These are phyloP conservation scores for Neolamprologus caudopunctatus DNA, from an alignment of 2,113 vertebrate genomes.

Conservation along the genomic window DNA sequence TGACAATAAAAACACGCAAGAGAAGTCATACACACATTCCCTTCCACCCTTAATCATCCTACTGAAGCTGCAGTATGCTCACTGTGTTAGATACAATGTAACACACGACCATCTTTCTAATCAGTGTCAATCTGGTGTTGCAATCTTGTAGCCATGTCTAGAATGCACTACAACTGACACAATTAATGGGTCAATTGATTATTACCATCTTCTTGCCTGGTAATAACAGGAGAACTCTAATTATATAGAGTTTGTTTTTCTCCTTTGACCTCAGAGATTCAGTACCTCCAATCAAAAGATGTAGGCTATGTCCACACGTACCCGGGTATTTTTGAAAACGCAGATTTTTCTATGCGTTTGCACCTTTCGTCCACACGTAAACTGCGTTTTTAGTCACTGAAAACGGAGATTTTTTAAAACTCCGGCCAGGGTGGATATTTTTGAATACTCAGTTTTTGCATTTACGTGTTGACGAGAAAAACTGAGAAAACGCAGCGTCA, in stretches of 20 bases:
- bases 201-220: neutral
- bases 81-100: neutral
- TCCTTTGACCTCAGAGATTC: neutral
- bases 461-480: too few relatives aligned
- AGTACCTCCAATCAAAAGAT: neutral
- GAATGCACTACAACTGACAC: neutral
- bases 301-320: too few relatives aligned
- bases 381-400: too few relatives aligned
- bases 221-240: neutral
- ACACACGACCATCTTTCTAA: neutral
- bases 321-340: too few relatives aligned
- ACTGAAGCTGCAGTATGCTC: neutral
- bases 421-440: too few relatives aligned
- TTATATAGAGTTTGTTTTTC: neutral
- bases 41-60: neutral
- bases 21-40: neutral
- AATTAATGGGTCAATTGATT: neutral
- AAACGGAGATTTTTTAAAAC: accelerated
- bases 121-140: neutral
- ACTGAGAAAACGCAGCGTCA: too few relatives aligned
- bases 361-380: too few relatives aligned
- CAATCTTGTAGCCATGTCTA: neutral
- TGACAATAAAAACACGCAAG: neutral
- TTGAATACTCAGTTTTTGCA: accelerated
- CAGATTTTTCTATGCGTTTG: too few relatives aligned